These are phyloP conservation scores for Cosmorhoe ocellata DNA, from an alignment of 2,888 invertebrate genomes.

Conservation along the genomic window DNA sequence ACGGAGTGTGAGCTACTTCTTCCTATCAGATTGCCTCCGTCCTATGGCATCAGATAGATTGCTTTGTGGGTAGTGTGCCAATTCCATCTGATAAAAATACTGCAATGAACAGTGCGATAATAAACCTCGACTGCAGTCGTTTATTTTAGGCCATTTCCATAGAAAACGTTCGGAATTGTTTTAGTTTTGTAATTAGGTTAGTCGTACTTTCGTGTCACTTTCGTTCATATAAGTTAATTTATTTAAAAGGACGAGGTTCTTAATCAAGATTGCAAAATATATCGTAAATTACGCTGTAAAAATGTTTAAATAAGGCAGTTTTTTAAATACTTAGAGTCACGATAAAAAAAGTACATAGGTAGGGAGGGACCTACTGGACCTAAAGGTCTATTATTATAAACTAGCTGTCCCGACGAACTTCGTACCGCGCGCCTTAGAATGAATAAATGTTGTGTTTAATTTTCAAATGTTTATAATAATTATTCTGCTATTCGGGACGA, in stretches of 20 bases:
- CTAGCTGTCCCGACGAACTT: no score
- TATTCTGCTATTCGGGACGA: no score
- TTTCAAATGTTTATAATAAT: not conserved
- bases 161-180: not conserved
- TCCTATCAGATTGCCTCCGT: not conserved
- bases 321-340: no score
- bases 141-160: slow-evolving; percentile 19
- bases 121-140: slow-evolving; percentile 21
- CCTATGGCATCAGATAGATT: not conserved
- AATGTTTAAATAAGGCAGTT: no score
- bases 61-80: not conserved
- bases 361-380: no score
- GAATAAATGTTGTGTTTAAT: slow-evolving; percentile 5
- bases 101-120: slow-evolving; percentile 16
- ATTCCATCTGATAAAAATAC: slow-evolving; percentile 24
- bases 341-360: no score
- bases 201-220: not conserved
- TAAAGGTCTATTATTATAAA: no score
- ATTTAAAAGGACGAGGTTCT: no score
- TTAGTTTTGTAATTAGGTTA: not conserved
- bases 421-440: not conserved
- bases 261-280: no score
- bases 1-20: no score
- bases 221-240: no score
- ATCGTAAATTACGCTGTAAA: no score